These are phyloP conservation scores for Tridacna gigas DNA, from an alignment of 2,888 invertebrate species.

Conservation along the genomic window DNA sequence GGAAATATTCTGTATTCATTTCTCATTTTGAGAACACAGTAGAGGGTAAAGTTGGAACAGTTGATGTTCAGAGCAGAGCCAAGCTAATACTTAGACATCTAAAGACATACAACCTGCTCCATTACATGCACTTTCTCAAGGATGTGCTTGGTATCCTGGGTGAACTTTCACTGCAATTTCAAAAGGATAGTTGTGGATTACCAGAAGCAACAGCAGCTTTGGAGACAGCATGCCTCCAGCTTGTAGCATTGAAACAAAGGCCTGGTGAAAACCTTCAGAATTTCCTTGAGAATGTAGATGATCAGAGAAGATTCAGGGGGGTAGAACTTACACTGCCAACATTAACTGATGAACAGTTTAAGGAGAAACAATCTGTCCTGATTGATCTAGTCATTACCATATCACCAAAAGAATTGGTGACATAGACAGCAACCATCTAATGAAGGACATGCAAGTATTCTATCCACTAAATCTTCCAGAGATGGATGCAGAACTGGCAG, in stretches of 20 bases:
- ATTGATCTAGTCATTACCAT: conserved; percentile 46
- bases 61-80: no score
- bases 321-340: conserved; percentile 34
- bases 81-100: no score
- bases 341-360: no score
- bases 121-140: no score
- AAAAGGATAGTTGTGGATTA: conserved; percentile 45
- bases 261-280: conserved; percentile 34
- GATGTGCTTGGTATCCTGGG: no score
- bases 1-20: conserved; percentile 34
- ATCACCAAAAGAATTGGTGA: conserved; percentile 46
- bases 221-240: no score
- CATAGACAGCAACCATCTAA: conserved; percentile 40
- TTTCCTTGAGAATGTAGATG: conserved; percentile 41
- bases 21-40: no score
- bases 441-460: conserved; percentile 57
- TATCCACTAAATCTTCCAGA: conserved; percentile 54
- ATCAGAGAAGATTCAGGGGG: conserved; percentile 24
- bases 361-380: conserved; percentile 32
- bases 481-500: no score
- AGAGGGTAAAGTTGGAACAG: no score
- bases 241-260: conserved; percentile 47
- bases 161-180: no score
- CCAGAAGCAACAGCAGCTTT: no score
- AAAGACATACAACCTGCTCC: no score